Conservation (phyloP, 2,797 vertebrate species). For the Myoxocephalus aenaeus region DNA sequence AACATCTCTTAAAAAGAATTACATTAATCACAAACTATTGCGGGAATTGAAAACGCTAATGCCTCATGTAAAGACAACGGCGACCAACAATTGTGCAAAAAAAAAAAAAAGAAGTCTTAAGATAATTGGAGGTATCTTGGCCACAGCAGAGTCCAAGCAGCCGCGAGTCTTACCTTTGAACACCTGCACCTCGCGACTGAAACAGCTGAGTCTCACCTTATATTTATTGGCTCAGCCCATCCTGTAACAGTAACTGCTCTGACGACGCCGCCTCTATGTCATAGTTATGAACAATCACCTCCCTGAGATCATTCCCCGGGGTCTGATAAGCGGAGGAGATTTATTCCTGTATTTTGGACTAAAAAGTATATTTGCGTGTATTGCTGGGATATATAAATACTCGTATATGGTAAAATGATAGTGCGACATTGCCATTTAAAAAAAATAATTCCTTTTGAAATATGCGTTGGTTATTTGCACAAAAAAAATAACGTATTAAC, state of each 20-base stretch:
- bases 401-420: neutral
- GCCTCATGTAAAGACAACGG: neutral
- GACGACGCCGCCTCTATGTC: conserved; percentile 22
- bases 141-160: neutral
- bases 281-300: neutral
- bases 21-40: neutral
- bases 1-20: neutral
- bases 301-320: neutral
- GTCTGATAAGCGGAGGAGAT: neutral
- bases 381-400: neutral
- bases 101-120: neutral
- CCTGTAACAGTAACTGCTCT: neutral
- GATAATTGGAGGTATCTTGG: neutral
- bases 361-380: no score
- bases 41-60: neutral
- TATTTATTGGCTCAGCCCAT: conserved; percentile 29
- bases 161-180: conserved; percentile 42
- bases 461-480: no score
- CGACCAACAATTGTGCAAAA: neutral
- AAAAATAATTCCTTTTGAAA: neutral
- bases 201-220: neutral
- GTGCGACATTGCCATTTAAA: neutral
- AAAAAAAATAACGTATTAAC: neutral
- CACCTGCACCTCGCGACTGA: neutral
- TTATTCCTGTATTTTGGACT: neutral